Percentiles rank a stretch among this genome's conserved stretches.
phyloP scores from a whole-genome alignment of 2,797 vertebrate species.

The Pogoniulus pusillus region DNA sequence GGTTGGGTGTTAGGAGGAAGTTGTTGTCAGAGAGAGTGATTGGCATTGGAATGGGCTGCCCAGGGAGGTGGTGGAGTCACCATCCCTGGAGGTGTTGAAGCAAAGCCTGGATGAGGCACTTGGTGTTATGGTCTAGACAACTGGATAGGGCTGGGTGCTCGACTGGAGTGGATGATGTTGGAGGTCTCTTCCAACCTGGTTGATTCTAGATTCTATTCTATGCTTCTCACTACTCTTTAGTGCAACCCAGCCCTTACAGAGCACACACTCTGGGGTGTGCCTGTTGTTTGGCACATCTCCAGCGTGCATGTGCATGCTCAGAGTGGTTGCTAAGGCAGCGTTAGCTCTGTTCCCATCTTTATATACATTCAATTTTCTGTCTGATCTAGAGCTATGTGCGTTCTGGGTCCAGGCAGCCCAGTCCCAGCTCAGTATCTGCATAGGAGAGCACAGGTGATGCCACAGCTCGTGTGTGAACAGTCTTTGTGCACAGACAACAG shows the following conservation, averaged over 20 bases:
- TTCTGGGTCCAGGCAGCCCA: not conserved
- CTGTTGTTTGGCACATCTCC: not conserved
- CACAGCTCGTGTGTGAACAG: fast-evolving
- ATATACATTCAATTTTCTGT: not conserved
- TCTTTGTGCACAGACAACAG: not conserved
- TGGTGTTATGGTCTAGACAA: too few species aligned
- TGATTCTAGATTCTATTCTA: too few species aligned
- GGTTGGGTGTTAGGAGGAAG: too few species aligned
- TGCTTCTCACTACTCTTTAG: not conserved
- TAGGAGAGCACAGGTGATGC: not conserved
- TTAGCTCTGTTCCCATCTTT: not conserved
- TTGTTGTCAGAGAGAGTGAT: too few species aligned
- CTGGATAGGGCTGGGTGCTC: too few species aligned
- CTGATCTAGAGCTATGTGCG: not conserved
- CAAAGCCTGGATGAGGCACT: too few species aligned
- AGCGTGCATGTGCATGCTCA: fast-evolving
- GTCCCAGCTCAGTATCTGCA: not conserved
- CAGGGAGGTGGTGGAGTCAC: too few species aligned
- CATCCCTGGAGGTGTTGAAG: too few species aligned
- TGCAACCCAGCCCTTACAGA: not conserved
- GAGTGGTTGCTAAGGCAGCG: conserved; percentile 25
- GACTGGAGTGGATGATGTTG: too few species aligned
- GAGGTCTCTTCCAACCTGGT: too few species aligned
- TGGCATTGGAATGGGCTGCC: too few species aligned
- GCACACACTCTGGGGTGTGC: fast-evolving